Conservation (phyloP, 2,888 invertebrate species). For the Drosophila pseudotalamancana region DNA sequence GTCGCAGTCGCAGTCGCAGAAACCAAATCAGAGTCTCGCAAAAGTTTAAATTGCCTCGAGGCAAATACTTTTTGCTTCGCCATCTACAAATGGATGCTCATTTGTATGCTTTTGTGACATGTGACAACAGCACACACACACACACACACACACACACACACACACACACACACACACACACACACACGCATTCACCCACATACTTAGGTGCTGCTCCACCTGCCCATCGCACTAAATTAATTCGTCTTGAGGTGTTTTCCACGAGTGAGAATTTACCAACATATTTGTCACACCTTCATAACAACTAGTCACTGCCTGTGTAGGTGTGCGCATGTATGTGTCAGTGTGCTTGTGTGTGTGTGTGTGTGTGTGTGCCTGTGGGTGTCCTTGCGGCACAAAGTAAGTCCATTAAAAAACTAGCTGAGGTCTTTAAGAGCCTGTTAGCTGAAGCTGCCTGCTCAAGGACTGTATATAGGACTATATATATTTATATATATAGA, state of each 20-base stretch:
- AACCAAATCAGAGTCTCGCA: constrained; percentile 28
- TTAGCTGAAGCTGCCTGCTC: neutral
- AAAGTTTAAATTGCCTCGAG: constrained; percentile 45
- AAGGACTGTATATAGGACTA: neutral
- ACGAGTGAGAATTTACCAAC: constrained; percentile 2
- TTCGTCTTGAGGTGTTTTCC: constrained; percentile 33
- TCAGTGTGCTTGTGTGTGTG: neutral
- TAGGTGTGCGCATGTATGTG: neutral
- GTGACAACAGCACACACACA: constrained; percentile 22
- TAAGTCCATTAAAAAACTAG: neutral
- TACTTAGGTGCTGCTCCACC: neutral
- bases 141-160: constrained; percentile 1
- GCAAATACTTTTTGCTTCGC: constrained; percentile 12
- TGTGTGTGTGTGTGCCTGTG: neutral
- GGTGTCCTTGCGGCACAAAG: neutral
- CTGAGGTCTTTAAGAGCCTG: neutral
- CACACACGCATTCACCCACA: neutral
- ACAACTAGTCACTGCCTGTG: neutral
- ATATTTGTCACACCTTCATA: constrained; percentile 24
- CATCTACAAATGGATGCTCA: constrained; percentile 55
- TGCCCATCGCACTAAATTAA: constrained; percentile 32
- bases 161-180: neutral
- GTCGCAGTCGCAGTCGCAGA: too few species aligned
- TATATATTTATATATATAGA: constrained; percentile 2
- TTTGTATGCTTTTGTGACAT: constrained; percentile 64